Evolutionary conservation across 2,113 vertebrate species (phyloP), one percentile per base, ranked within the genome.

Genomic region (Alethe castanea): DNA sequence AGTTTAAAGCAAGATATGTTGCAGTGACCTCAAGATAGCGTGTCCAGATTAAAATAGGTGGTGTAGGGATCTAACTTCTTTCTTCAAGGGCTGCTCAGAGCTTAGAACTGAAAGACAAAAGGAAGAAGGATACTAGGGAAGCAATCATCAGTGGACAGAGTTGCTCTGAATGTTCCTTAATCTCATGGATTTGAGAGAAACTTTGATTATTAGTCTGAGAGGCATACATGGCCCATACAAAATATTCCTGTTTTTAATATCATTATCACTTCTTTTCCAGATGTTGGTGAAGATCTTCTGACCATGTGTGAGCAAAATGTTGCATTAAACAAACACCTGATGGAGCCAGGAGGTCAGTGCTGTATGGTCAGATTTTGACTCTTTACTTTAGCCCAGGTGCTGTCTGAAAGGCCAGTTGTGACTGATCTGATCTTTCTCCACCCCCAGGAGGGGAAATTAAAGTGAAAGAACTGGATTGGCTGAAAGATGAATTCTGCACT

Each of bases 261-360:
- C 4, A 5, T 64, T 52, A 6, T 59, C 3, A 5, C 13, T 88
- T 88, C 59, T 70, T 92, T 98, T 98, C 6, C 98, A 99, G 99
- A 99, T 96, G 98, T 99, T 42, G 99, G 99, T 52, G 97, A 98
- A 44, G 99, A 99, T 94, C 98, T 99, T 38, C 96, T 99, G 52
- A 95, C 97, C 92, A 99, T 99, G 99, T 99, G 99, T 94, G 96
- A 98, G 69, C 98, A 94, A 83, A 99, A 99, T 54, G 50, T 99
- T 20, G 47, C 85, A 6, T 96, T 99, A 81, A 99, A 99, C 91
- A 97, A 95, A 76, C 98, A 98, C 88, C 90, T 98, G 88, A 86
- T 96, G 33, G 95, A 98, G 36, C 10, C 80, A 8, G 85, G 92
- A 98, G 98, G 99, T 99, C 78, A 98, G 97, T 88, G 64, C 45